Base-by-base conservation (phyloP, 2,797 vertebrate genomes). In the Lithobates sylvaticus region DNA sequence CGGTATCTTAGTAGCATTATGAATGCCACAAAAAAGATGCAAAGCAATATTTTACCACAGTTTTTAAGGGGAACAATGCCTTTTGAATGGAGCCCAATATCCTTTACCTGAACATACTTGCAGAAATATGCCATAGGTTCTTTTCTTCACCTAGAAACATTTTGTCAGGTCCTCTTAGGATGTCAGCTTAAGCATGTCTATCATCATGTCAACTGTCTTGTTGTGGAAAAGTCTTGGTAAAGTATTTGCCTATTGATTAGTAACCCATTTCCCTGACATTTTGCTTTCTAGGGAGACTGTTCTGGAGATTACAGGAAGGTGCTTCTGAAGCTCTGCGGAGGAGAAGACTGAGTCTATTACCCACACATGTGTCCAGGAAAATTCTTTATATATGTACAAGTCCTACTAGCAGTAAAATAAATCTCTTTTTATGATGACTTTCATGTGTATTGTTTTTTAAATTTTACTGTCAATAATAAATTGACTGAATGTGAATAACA, bases 301-400 rank as follows among this genome's bases (percentile, higher is more conserved):
- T 96, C 95, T 0, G 95, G 95, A 84, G 95, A 96, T 90, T 96
- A 96, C 26, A 92, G 90, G 86, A 96, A 96, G 64, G 91, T 95
- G 18, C 92, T 96, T 72, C 93, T 96, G 50, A 84, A 91, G 23
- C 92, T 96, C n/a, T 95, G 95, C 47, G 95, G 94, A n/a, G 94
- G 94, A 29, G 94, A 96, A 50, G 93, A 95, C 39, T 95, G 15
- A 61, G 29, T 75, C 72, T 5, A 15, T n/a, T 64, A 0, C 32
- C 7, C 67, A 65, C 12, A 68, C 18, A 18, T 15, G 47, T 10
- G 44, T 3, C 67, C 23, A 72, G 10, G 44, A 72, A 15, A 81
- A 39, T 10, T 34, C 29, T 73, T 73, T 73, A 44, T 44, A 50
- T 54, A 69, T n/a, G 74, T 80, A 50, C 65, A 67, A 44, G 70